A percentile compares a stretch with the other conserved stretches of the same genome.
Conservation (phyloP, 2,797 vertebrate species). For the Cuculus canorus region DNA sequence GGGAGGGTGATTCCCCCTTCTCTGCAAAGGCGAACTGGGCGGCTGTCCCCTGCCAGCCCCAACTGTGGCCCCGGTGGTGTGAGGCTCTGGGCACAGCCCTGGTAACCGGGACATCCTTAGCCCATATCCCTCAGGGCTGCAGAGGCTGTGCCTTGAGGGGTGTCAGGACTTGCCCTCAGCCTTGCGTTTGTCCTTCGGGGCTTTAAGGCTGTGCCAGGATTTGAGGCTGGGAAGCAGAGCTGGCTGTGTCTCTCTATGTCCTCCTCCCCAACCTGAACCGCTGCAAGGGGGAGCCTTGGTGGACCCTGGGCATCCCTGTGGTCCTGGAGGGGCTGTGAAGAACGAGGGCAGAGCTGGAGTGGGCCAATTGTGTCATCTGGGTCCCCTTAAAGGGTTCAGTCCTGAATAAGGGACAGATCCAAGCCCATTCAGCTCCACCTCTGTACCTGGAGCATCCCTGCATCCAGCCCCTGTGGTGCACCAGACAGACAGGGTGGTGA, state of each 20-base stretch:
- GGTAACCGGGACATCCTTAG: neutral
- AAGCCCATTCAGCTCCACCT: neutral
- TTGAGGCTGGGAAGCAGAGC: neutral
- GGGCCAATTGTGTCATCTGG: fast-evolving
- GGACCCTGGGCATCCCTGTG: neutral
- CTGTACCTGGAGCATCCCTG: neutral
- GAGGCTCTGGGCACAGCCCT: neutral
- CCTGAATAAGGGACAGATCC: fast-evolving
- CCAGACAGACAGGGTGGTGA: neutral
- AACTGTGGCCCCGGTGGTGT: fast-evolving
- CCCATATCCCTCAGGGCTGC: too few species aligned
- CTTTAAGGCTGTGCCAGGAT: neutral
- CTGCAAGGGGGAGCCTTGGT: neutral
- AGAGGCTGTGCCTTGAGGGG: fast-evolving
- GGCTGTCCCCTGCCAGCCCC: neutral
- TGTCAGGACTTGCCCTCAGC: neutral
- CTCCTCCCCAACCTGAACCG: neutral
- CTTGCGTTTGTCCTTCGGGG: neutral
- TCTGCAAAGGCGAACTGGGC: fast-evolving
- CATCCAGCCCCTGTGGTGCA: fast-evolving
- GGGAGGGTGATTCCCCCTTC: neutral
- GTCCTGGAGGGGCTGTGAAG: neutral
- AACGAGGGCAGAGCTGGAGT: neutral
- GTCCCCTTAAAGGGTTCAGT: neutral
- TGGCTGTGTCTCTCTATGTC: fast-evolving